Conservation (phyloP, 2,113 vertebrate genomes). For the Thermophis baileyi region DNA sequence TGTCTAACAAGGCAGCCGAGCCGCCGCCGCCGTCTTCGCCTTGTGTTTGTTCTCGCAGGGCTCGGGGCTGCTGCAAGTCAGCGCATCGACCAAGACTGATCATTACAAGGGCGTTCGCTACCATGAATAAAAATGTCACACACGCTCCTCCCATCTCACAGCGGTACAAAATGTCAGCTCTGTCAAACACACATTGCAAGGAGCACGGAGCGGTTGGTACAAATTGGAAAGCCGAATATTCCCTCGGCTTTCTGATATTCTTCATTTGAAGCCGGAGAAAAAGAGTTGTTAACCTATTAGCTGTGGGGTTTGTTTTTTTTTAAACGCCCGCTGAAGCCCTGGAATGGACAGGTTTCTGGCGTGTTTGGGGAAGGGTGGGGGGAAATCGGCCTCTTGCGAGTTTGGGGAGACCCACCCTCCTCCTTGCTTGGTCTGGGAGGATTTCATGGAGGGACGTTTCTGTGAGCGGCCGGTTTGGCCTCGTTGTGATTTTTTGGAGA, state of each 20-base stretch:
- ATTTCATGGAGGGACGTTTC: background rate
- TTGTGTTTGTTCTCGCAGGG: slow-evolving; percentile 82
- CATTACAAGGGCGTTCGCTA: slow-evolving; percentile 85
- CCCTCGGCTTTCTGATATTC: slow-evolving; percentile 82
- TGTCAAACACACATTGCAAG: slow-evolving; percentile 83
- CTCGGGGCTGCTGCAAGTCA: slow-evolving; percentile 78
- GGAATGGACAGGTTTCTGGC: slow-evolving; percentile 69
- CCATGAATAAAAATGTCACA: slow-evolving; percentile 87
- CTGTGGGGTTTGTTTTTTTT: slow-evolving; percentile 69
- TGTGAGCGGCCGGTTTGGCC: background rate
- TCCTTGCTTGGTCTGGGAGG: slow-evolving; percentile 40
- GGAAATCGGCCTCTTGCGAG: slow-evolving; percentile 53
- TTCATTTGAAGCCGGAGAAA: slow-evolving; percentile 82
- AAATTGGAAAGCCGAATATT: slow-evolving; percentile 84
- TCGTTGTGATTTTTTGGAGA: slow-evolving; percentile 23
- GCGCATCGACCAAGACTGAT: slow-evolving; percentile 84
- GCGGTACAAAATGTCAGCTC: slow-evolving; percentile 83
- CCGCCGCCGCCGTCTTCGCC: slow-evolving; percentile 71
- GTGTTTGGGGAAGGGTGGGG: slow-evolving; percentile 46
- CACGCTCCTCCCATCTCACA: slow-evolving; percentile 77
- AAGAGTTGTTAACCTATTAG: slow-evolving; percentile 87
- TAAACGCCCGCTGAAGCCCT: slow-evolving; percentile 71
- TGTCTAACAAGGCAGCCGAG: slow-evolving; percentile 84
- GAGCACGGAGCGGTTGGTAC: slow-evolving; percentile 80
- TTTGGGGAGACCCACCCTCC: slow-evolving; percentile 43